Conservation (phyloP, 2,113 vertebrate genomes). For the Sula dactylatra region DNA sequence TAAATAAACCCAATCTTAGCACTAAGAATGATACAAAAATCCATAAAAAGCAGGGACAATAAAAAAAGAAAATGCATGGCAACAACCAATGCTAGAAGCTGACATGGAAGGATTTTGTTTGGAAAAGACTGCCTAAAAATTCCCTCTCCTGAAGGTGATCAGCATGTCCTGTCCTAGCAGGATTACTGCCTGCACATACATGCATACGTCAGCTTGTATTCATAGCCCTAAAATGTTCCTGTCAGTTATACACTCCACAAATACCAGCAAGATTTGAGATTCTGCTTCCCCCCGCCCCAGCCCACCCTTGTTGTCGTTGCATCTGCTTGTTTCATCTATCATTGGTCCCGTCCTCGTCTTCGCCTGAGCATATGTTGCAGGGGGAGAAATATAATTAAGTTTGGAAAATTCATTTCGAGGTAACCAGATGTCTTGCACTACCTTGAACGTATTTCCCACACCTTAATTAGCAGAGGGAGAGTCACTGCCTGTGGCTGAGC, state of each 20-base stretch:
- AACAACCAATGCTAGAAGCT: background rate
- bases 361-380: background rate
- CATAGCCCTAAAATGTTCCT: background rate
- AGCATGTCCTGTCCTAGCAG: background rate
- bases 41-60: background rate
- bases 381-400: background rate
- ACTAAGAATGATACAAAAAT: background rate
- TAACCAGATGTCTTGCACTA: background rate
- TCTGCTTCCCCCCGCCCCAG: background rate
- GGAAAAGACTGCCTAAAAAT: background rate
- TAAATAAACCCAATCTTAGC: background rate
- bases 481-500: background rate
- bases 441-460: background rate
- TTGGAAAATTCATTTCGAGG: background rate
- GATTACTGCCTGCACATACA: background rate
- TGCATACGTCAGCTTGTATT: background rate
- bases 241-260: background rate
- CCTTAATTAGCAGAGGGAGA: background rate
- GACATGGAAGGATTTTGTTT: background rate
- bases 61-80: background rate
- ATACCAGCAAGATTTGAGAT: background rate
- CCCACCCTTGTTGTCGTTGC: background rate
- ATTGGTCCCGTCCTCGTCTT: background rate
- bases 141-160: background rate
- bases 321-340: background rate